These are phyloP conservation scores for Mycteria americana DNA, from an alignment of 2,797 vertebrate genomes.

Conservation along the genomic window DNA sequence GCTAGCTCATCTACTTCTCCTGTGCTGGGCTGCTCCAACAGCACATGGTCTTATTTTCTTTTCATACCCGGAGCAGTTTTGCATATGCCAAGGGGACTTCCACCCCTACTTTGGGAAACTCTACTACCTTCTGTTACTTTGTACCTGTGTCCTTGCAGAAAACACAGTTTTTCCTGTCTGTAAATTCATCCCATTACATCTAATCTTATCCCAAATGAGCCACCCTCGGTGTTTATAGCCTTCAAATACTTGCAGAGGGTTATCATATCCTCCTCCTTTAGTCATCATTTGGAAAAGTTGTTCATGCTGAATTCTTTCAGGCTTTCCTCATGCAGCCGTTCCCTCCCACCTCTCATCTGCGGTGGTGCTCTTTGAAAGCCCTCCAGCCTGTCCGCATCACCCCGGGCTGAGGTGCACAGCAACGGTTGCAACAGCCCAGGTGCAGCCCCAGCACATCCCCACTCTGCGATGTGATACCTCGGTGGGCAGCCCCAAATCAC, in stretches of 20 bases:
- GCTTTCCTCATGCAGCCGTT: slow-evolving; percentile 5
- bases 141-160: not conserved
- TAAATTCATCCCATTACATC: not conserved
- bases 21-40: not conserved
- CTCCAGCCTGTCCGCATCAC: not conserved
- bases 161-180: not conserved
- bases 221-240: not conserved
- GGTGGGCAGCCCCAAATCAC: not conserved
- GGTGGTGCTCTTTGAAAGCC: not conserved
- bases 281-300: slow-evolving; percentile 38
- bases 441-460: not conserved
- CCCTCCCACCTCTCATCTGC: slow-evolving; percentile 7
- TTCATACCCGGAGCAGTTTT: not conserved
- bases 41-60: not conserved
- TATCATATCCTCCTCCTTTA: slow-evolving; percentile 49
- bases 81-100: not conserved
- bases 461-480: rapidly evolving
- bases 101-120: not conserved
- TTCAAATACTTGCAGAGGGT: slow-evolving; percentile 36
- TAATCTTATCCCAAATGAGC: not conserved
- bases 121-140: not conserved
- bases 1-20: not conserved
- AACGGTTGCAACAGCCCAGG: not conserved
- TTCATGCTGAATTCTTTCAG: slow-evolving; percentile 26
- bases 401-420: not conserved